These are phyloP conservation scores for Felis catus DNA, from an alignment of 2,113 vertebrate genomes.

Conservation along the genomic window DNA sequence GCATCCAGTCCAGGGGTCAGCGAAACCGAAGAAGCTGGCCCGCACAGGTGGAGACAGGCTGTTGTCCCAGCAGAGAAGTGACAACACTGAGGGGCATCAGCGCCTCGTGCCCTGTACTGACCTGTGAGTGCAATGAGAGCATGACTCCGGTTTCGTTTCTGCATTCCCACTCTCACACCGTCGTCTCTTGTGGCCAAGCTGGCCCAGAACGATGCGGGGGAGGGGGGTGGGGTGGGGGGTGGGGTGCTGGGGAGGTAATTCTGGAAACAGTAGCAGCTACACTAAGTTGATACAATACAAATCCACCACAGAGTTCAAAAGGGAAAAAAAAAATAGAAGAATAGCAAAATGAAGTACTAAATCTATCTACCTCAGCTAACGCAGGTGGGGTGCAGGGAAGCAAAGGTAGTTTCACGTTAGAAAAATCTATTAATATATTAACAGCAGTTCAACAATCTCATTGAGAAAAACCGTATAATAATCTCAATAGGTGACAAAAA, in stretches of 20 bases:
- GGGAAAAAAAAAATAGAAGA: not conserved
- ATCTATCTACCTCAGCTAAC: not conserved
- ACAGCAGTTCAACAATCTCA: not conserved
- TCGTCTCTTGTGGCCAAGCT: not conserved
- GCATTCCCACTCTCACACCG: not conserved
- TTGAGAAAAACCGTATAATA: not conserved
- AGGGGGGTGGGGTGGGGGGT: not conserved
- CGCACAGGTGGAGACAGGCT: not conserved
- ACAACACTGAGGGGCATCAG: fast-evolving
- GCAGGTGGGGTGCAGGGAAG: not conserved
- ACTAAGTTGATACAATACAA: not conserved
- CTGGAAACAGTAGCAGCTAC: not conserved
- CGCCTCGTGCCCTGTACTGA: not conserved
- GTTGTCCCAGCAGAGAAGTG: not conserved
- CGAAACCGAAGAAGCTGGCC: not conserved
- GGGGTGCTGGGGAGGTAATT: not conserved
- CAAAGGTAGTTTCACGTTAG: not conserved
- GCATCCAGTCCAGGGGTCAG: not conserved
- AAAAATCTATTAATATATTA: conserved; percentile 9
- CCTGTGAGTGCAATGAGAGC: not conserved
- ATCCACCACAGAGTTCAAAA: conserved; percentile 13
- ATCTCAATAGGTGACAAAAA: conserved; percentile 5
- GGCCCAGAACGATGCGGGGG: not conserved
- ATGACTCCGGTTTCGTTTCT: not conserved
- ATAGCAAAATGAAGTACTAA: conserved; percentile 2